Evolutionary conservation across 1,140 invertebrate species (phyloP).

Genomic region (Drosophila suzukii): DNA sequence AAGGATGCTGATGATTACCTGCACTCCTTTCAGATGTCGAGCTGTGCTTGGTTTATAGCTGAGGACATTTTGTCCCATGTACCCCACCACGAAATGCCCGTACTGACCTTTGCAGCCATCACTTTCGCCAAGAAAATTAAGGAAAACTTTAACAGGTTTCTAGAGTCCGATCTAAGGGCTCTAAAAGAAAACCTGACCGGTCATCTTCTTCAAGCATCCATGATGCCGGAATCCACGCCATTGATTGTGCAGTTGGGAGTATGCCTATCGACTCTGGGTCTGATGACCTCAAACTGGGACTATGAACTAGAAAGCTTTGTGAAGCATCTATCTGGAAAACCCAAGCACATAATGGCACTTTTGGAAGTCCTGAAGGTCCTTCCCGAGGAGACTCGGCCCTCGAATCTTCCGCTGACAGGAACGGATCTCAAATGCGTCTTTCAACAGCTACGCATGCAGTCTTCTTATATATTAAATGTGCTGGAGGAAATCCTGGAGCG

Average conservation of each 20-base stretch:
- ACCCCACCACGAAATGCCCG: not conserved
- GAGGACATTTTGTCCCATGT: not conserved
- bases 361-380: conserved; percentile 5
- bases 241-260: not conserved
- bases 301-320: not conserved
- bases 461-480: not conserved
- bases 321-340: not conserved
- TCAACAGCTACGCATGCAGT: not conserved
- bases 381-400: not conserved
- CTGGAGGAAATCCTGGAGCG: not conserved
- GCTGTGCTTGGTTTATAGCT: not conserved
- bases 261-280: not conserved
- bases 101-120: conserved; percentile 2
- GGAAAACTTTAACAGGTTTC: not conserved
- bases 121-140: conserved; percentile 1
- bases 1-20: not conserved
- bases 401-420: not conserved
- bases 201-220: not conserved
- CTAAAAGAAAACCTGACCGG: not conserved
- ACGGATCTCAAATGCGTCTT: not conserved
- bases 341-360: not conserved
- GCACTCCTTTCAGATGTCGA: conserved; percentile 1
- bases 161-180: not conserved
- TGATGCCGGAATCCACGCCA: not conserved
- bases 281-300: not conserved